Evolutionary conservation across 2,888 invertebrate genomes (phyloP), one percentile per base, ranked within the genome.

Genomic region (Drosophila ustulata): DNA sequence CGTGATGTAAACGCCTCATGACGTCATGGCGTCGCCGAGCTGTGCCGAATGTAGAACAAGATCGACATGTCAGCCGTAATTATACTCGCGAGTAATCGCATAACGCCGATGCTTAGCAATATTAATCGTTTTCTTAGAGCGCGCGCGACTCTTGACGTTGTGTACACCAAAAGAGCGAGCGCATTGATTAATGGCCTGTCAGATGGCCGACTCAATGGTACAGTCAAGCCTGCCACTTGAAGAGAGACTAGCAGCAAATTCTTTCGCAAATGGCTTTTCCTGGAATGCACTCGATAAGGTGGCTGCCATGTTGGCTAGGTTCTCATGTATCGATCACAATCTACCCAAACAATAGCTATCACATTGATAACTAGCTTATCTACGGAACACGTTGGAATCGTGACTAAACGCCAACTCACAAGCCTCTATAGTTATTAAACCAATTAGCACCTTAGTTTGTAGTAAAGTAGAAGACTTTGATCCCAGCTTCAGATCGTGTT

Each of bases 1-100:
- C 18, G 1, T 18, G 34, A 80, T 87, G 80, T 80, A 72, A 80
- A 69, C 84, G 45, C 5, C 37, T 26, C n/a, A 51, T 81, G 81
- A 84, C 85, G 81, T 84, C 85, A 81, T 63, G 32, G 23, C 11
- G 9, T 37, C 37, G 8, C 4, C n/a, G 13, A 32, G 32, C 32
- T 6, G 13, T 1, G 8, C 26, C 41, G 45, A 64, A 78, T 63
- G 61, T 81, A 43, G 78, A 78, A 51, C 82, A 78, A 66, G 78
- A 78, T 78, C 81, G 50, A 37, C 65, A 63, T 32, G 62, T 47
- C 46, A 26, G 56, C 18, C 47, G 39, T 66, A 45, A 66, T 59
- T 59, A 59, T 45, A 65, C 50, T 28, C 43, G 18, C 37, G 28
- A 58, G 13, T 58, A 65, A 65, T 58, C 64, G 64, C 30, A 37